Base-by-base conservation (phyloP, 2,113 vertebrate genomes). In the Onychorhynchus coronatus region DNA sequence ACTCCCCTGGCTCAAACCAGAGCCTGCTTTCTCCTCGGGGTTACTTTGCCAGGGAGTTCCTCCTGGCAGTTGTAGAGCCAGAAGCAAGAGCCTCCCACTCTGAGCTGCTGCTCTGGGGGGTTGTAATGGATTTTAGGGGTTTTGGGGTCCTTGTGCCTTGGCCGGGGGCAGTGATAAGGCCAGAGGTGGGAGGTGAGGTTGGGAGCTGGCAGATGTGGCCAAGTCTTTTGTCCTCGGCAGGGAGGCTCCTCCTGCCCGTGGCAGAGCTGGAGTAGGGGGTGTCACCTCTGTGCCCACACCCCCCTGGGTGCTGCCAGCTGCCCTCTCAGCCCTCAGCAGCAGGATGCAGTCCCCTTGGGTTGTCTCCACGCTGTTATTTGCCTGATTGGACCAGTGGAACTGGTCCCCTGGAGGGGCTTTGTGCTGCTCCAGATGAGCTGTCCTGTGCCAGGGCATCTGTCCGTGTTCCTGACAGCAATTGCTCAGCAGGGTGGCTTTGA, bases 211-310 rank as follows among this genome's bases (percentile, higher is more conserved):
- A 41, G 67, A 6, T 9, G 41, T 13, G 28, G 21, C 3, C 44
- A 8, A 61, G 42, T 68, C 59, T 37, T 0, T 2, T 49, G 2
- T 6, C 37, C 71, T 10, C 21, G 7, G 39, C n/a, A 14, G 75
- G 77, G 52, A 35, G 31, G 50, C 14, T 88, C 11, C 28, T 62
- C 44, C 79, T 20, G 74, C 39, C 5, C 3, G 2, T 21, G 37
- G 52, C 21, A 19, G 37, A 11, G 49, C 49, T 11, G 31, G 53
- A 7, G 17, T 0, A 7, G 28, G 9, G 35, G 44, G 4, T 37
- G 3, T 6, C 66, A 0, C 24, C 0, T 11, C 0, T 1, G 23
- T 2, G 21, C 42, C 67, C n/a, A 27, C 72, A 9, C 73, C 41
- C 37, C 1, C 14, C 24, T 6, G 75, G 28, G 49, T 13, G 68